Evolutionary conservation across 2,797 vertebrate genomes (phyloP), one percentile per base, ranked within the genome.

Genomic region (Acanthurus leucopareius): DNA sequence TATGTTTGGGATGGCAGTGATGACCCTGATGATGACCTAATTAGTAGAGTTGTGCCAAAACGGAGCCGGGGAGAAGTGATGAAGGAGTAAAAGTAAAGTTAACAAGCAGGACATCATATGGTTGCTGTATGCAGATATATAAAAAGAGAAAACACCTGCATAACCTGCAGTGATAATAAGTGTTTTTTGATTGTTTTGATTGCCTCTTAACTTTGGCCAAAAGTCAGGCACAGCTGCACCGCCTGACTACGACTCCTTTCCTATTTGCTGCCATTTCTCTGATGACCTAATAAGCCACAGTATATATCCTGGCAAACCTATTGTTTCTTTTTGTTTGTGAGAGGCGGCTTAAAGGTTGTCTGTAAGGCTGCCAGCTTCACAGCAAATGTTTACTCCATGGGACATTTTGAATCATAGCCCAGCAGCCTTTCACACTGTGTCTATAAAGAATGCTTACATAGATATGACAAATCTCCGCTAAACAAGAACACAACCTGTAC

Each of bases 11-110:
- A 92, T 88, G 84, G 86, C 61, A 53, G 69, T 73, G 86, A 90
- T 87, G 90, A 92, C 90, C 86, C 82, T 88, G 81, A 79, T 83
- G 85, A 90, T 88, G 88, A 88, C 89, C 86, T 85, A 87, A 89
- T 92, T 90, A 91, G 83, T 47, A 45, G 68, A 78, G 75, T 85
- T 2, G 71, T 86, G 76, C 73, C 72, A 75, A 73, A 86, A 77
- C 56, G 15, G 25, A 38, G 58, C 52, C 22, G 56, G 28, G 73
- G 70, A 78, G 72, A 59, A 73, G 51, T 48, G 60, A 85, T 22
- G 38, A 61, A 71, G 67, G 60, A 66, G 38, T 22, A 22, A 52
- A 71, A 63, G 19, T 62, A 20, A 70, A 82, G 20, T 66, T 60
- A 75, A 64, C 32, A 67, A 83, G 49, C 38, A 69, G 14, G 54